Evolutionary conservation across 1,140 invertebrate genomes (phyloP).

Genomic region (Plodia interpunctella): DNA sequence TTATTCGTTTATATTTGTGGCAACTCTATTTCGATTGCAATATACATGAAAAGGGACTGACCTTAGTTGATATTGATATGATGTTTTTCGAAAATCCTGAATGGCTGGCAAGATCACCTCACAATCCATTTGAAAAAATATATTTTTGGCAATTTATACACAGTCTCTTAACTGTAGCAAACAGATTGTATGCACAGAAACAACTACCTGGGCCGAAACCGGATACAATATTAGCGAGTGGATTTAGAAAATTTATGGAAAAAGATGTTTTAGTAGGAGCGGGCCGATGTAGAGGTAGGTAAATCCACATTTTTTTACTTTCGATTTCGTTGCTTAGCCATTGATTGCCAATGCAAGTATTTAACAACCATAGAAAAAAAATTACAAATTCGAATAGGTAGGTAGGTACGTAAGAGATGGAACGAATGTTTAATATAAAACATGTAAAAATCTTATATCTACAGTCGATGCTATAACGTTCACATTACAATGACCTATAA

Average conservation of each 20-base stretch:
- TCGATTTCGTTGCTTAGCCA: no score
- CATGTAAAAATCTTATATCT: no score
- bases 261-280: slow-evolving; percentile 61
- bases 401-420: no score
- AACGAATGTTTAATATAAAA: no score
- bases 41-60: slow-evolving; percentile 65
- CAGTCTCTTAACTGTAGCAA: slow-evolving; percentile 72
- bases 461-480: no score
- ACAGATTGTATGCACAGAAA: slow-evolving; percentile 63
- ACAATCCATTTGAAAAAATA: slow-evolving; percentile 78
- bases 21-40: slow-evolving; percentile 78
- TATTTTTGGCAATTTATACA: slow-evolving; percentile 80
- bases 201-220: slow-evolving; percentile 47
- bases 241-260: slow-evolving; percentile 74
- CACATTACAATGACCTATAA: no score
- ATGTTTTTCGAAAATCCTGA: slow-evolving; percentile 60
- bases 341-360: no score
- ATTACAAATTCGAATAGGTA: no score
- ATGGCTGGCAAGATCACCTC: slow-evolving; percentile 58
- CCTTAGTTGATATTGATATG: slow-evolving; percentile 73
- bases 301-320: neutral
- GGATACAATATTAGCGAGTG: slow-evolving; percentile 63
- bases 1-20: slow-evolving; percentile 78
- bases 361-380: no score
- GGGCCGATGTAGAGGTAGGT: slow-evolving; percentile 57